Base-by-base conservation (phyloP, 1,140 invertebrate species). In the Wasmannia auropunctata region DNA sequence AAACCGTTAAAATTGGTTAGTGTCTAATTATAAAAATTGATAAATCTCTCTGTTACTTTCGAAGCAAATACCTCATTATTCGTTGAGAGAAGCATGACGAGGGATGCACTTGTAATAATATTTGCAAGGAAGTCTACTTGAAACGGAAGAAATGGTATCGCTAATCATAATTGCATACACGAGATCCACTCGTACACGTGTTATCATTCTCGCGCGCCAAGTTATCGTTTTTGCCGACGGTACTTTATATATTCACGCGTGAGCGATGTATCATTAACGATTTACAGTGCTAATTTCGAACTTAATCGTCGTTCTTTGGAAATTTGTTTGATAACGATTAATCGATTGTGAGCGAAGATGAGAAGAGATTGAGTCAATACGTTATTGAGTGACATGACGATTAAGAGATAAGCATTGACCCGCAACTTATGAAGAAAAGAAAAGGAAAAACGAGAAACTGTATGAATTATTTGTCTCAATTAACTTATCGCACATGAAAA, bases 271-370 rank as follows among this genome's bases (percentile, higher is more conserved):
- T 81, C 65, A 16, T 40, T n/a, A 58, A 43, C 34, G 51, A 83
- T 72, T 58, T 43, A 51, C 49, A 46, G 40, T 28, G 76, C 46
- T 25, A 46, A 83, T 60, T 83, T 83, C n/a, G 67, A 51, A 34
- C 19, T 43, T 58, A 62, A 58, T 58, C 79, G n/a, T 3, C 31
- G 28, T 58, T 56, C 37, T 83, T 72, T 83, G 51, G 67, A 72
- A 74, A 74, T 43, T 58, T 54, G 34, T 28, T 70, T 28, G 67
- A 83, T 83, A 83, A 83, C 25, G 49, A 72, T 72, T 83, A 83
- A 83, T 83, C 22, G 77, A 69, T 43, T 34, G 51, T 22, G 37
- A n/a, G n/a, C 28, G 25, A 74, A 72, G 54, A 74, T 83, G 40
- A 74, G 28, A 46, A 10, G 25, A 74, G 67, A 83, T 72, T 72